Evolutionary conservation across 2,113 vertebrate genomes (phyloP), one percentile per base, ranked within the genome.

Genomic region (Scolopax mira): DNA sequence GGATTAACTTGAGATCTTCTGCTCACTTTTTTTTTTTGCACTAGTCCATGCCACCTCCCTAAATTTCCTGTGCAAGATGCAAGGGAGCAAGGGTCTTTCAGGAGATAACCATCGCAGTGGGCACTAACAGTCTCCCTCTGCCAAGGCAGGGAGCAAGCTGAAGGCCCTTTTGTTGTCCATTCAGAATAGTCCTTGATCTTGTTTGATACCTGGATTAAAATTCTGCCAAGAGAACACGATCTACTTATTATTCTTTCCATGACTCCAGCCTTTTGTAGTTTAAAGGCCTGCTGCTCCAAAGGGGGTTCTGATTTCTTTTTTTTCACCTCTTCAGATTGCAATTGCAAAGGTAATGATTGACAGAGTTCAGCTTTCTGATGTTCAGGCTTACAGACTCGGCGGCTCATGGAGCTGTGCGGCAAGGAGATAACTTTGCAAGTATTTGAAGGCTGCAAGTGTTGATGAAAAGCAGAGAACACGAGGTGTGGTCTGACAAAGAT

Each of bases 321-420:
- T 41, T 11, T 30, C 39, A 46, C 58, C 69, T 85, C 41, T 93
- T 79, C 77, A 88, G 75, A 88, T 54, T 79, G 81, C 62, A 78
- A 9, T 94, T 94, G 79, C 84, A 93, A 90, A 90, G 79, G 23
- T 13, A 35, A 54, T 90, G 96, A 94, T 82, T 90, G 90, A 94
- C 91, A 88, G 89, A 89, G 94, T 86, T 95, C 91, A 94, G 79
- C 61, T 78, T 90, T 93, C 41, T 94, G 95, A 90, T 93, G 70
- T 81, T 52, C 71, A 75, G 82, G 67, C 84, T 72, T 92, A 27
- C 35, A 71, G 85, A 61, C 44, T 92, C 57, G 27, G 10, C 80
- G 58, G 72, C 61, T 92, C 79, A 61, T 1, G 0, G 60, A 65
- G 70, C 72, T 89, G 77, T 66, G 62, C 33, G 8, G 73, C 83